phyloP scores from a whole-genome alignment of 2,797 vertebrate species.

The Diplodus puntazzo region DNA sequence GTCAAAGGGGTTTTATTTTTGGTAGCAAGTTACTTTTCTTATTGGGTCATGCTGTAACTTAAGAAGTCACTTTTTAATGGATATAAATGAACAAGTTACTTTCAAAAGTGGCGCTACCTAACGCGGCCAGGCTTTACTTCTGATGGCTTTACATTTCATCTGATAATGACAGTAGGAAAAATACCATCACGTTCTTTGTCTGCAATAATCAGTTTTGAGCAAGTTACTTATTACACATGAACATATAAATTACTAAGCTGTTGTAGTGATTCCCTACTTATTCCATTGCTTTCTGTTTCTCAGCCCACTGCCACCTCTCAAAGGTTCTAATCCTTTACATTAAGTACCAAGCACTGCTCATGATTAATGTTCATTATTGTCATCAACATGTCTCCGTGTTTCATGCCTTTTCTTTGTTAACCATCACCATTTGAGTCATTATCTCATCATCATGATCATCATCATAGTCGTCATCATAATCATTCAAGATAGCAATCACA shows the following conservation, averaged over 20 bases:
- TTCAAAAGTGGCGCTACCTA: too few relatives aligned
- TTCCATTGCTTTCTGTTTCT: not conserved
- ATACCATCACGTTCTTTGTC: not conserved
- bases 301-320: not conserved
- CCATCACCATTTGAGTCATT: not conserved
- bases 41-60: too few relatives aligned
- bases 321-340: not conserved
- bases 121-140: too few relatives aligned
- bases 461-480: constrained; percentile 6
- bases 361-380: not conserved
- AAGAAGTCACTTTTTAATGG: too few relatives aligned
- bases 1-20: too few relatives aligned
- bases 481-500: not conserved
- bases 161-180: not conserved
- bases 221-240: not conserved
- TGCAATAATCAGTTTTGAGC: not conserved
- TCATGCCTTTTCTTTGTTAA: not conserved
- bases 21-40: too few relatives aligned
- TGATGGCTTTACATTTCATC: too few relatives aligned
- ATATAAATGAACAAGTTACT: too few relatives aligned
- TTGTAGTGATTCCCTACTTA: not conserved
- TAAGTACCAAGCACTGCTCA: not conserved
- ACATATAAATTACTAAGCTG: not conserved
- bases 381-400: not conserved
- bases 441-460: not conserved